A percentile compares a stretch with the other conserved stretches of the same genome.
Conservation (phyloP, 2,113 vertebrate genomes). For the Onychostoma macrolepis region DNA sequence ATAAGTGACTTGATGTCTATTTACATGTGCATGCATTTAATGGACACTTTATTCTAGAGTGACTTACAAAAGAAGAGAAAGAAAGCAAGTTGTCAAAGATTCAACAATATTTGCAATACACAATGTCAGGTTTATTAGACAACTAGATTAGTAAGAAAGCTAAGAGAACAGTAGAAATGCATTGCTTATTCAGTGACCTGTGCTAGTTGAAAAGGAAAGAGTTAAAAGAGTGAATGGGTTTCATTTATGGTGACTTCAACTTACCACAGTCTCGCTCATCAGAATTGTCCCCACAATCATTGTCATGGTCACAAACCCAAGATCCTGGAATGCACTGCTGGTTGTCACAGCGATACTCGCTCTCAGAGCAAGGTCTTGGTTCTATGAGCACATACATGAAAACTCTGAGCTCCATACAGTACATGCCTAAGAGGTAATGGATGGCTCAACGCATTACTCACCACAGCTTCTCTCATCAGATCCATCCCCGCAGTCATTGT, state of each 20-base stretch:
- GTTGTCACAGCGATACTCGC: slow-evolving; percentile 92
- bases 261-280: slow-evolving; percentile 97
- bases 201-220: not conserved
- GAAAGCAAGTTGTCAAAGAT: too few relatives aligned
- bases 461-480: slow-evolving; percentile 93
- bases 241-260: slow-evolving; percentile 8
- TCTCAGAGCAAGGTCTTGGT: slow-evolving; percentile 91
- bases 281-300: slow-evolving; percentile 97
- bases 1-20: not conserved
- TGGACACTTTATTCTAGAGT: too few relatives aligned
- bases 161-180: too few relatives aligned
- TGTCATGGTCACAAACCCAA: slow-evolving; percentile 95
- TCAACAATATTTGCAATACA: too few relatives aligned
- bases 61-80: too few relatives aligned
- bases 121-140: too few relatives aligned
- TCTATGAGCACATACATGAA: slow-evolving; percentile 69
- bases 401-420: not conserved
- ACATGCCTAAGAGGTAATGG: not conserved
- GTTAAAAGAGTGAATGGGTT: not conserved
- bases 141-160: too few relatives aligned
- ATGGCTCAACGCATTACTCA: slow-evolving; percentile 71
- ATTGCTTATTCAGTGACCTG: too few relatives aligned
- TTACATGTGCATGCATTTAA: too few relatives aligned
- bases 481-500: slow-evolving; percentile 89
- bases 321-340: slow-evolving; percentile 89